Base-by-base conservation (phyloP, 2,888 invertebrate species). In the Scaptomyza flava region DNA sequence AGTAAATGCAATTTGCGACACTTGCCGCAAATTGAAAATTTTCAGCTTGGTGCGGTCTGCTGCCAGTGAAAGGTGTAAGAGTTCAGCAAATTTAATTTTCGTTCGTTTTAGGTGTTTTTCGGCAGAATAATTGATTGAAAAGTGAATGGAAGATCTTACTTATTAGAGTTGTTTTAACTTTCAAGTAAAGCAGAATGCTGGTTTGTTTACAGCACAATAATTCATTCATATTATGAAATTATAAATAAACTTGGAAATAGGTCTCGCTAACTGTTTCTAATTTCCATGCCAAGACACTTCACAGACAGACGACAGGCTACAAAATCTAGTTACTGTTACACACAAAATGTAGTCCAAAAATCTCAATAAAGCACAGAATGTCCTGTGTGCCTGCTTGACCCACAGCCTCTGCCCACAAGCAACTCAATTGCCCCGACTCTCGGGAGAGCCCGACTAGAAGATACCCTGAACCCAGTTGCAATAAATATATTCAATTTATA, bases 11-110 rank as follows among this genome's bases (percentile, higher is more conserved):
- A 84, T 83, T 83, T 83, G 67, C 85, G 68, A 72, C 79, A 74
- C 77, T 87, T 87, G 79, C 82, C 85, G 62, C 82, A 87, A 83
- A 83, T 83, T 85, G 82, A 87, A 79, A 73, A 84, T 85, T 81
- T 84, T 82, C 87, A 57, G 60, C 85, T 73, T 71, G 54, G 66
- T 46, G 68, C 57, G 36, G 42, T 68, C 45, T 9, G 34, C 31
- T 51, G 27, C 14, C 23, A 30, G 48, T 41, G 27, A 41, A 51
- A 73, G 74, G 58, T 74, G 76, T 57, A 60, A 41, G 52, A 8
- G 47, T 60, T 45, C 5, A 33, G 14, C 11, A 62, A 78, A 64
- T 69, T 57, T 69, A 61, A 61, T 56, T 68, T 60, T 59, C 70
- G 68, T 72, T 72, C 36, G 72, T 61, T 72, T 66, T 31, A 45